Evolutionary conservation across 2,797 vertebrate genomes (phyloP), one percentile per base, ranked within the genome.

Genomic region (Hemibagrus guttatus): DNA sequence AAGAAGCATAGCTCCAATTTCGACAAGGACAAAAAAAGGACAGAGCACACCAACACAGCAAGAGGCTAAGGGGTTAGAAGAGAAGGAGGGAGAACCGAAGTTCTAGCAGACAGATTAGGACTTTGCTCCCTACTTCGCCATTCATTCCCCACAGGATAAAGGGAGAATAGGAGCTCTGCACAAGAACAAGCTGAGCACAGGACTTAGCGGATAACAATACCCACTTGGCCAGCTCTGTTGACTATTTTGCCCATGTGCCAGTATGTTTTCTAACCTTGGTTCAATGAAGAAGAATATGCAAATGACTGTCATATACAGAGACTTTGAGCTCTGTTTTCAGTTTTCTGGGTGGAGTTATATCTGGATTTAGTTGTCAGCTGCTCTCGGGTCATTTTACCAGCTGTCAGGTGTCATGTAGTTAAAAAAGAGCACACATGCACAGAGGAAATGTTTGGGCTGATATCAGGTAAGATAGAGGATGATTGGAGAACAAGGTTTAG

Each of bases 201-300:
- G 86, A 85, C 75, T 87, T 85, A 35, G 83, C 81, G 59, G 89
- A 88, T 83, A 86, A 85, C 52, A 88, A 88, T 52, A 86, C 89
- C 83, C 75, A 82, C 74, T 89, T 74, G 63, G 84, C 81, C 84
- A 88, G 78, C 83, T 84, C 81, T 86, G 81, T 75, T 86, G 84
- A 85, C 78, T 86, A 85, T 88, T 81, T 82, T 86, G 85, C 84
- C 88, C 85, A 90, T 83, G 79, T 76, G 79, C 85, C 86, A 72
- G 79, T 79, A 87, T 76, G 85, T 90, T 90, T 89, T 89, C 85
- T 87, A 88, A 86, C 86, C 88, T 88, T 90, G 85, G 87, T 90
- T 90, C 86, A 28, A 78, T 81, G 79, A 72, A 88, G 79, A 90
- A 76, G 88, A 58, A 79, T 79, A 35, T 58, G 54, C 75, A 58